A percentile compares a stretch with the other conserved stretches of the same genome.
Evolutionary conservation across 1,140 invertebrate genomes (phyloP).

Genomic region (Drosophila funebris): DNA sequence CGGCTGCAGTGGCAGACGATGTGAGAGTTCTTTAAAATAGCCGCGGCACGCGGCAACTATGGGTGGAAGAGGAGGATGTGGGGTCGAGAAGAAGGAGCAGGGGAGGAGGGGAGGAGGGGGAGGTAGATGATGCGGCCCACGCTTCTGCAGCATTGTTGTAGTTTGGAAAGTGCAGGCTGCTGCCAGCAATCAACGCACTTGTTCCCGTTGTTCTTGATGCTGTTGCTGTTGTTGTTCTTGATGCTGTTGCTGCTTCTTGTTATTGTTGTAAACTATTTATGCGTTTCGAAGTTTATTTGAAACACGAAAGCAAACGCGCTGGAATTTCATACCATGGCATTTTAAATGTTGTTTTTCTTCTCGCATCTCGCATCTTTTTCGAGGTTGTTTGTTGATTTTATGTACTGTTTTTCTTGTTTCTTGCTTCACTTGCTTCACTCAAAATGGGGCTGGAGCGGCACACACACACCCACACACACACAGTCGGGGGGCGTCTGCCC

Average conservation of each 20-base stretch:
- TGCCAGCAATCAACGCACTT: conserved; percentile 77
- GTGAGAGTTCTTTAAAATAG: conserved; percentile 48
- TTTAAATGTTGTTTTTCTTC: conserved; percentile 50
- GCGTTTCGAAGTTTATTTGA: conserved; percentile 81
- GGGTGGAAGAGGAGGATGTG: background rate
- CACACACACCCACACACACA: background rate
- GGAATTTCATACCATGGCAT: conserved; percentile 62
- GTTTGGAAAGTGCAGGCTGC: conserved; percentile 52
- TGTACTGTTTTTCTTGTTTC: conserved; percentile 81
- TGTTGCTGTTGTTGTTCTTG: conserved; percentile 31
- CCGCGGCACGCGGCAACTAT: conserved; percentile 16
- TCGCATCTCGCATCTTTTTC: conserved; percentile 12
- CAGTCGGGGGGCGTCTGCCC: conserved; percentile 58
- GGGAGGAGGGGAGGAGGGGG: background rate
- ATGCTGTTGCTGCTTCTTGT: conserved; percentile 49
- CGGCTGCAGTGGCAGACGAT: conserved; percentile 43
- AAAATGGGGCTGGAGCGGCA: conserved; percentile 36
- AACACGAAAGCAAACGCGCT: conserved; percentile 54
- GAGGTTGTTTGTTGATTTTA: conserved; percentile 78
- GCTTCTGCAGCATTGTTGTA: conserved; percentile 33
- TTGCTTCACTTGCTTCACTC: conserved; percentile 63
- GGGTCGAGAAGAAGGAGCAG: too few species aligned
- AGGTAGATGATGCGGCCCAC: conserved; percentile 43
- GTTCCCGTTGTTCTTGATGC: conserved; percentile 66
- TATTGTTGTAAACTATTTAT: conserved; percentile 82